Evolutionary conservation across 2,113 vertebrate species (phyloP), one percentile per base, ranked within the genome.

Genomic region (Anthoscopus minutus): DNA sequence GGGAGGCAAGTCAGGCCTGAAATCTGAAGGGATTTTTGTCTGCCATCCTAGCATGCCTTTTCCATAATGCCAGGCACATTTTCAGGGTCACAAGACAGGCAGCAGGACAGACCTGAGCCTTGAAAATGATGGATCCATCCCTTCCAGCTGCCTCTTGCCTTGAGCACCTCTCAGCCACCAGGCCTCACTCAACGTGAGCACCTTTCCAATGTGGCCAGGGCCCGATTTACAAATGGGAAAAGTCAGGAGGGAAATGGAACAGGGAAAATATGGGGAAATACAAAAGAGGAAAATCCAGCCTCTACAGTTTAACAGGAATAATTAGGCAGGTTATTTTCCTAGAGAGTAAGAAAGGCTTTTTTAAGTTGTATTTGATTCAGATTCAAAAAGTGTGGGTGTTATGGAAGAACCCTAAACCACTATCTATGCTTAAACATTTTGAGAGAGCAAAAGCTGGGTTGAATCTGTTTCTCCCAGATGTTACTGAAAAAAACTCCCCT

Each of bases 21-120:
- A 53, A 18, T n/a, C 11, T 14, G 1, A 38, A 83, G 40, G 8
- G 25, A 9, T 37, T 80, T 72, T 92, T 83, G 1, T 38, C 37
- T 92, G 19, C 23, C 76, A 11, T 37, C 30, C 72, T 38, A 19
- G 62, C 62, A 44, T 3, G 5, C 17, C 7, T 71, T 81, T 79
- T 20, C 53, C 5, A 13, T 56, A 24, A 47, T 11, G 9, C 37
- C 3, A 21, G 35, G 11, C 17, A 40, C 1, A 0, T 37, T 72
- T 65, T 71, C 37, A 60, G 37, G 33, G 48, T 71, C 61, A 45
- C 11, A 37, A 48, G 23, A n/a, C 16, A 42, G 37, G 45, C 33
- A 84, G 42, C 35, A 38, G 25, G 50, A 40, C 38, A 58, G 13
- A 45, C 14, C 15, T 57, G 62, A 83, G 45, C 37, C 40, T 51